Evolutionary conservation across 2,113 vertebrate species (phyloP).

Genomic region (Pteruthius melanotis): DNA sequence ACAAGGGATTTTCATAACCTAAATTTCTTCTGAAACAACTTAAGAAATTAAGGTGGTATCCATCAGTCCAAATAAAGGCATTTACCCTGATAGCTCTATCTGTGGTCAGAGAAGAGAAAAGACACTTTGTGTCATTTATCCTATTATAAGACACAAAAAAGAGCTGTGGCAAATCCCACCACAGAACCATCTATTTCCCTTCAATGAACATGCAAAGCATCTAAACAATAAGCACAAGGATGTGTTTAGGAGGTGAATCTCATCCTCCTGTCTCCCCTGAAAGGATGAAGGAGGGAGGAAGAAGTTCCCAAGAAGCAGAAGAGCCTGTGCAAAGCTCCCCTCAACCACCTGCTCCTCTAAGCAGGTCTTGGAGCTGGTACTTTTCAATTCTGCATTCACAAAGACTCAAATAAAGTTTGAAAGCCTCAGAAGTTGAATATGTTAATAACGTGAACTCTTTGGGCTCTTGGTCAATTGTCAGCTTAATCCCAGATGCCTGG

Average conservation of each 20-base stretch:
- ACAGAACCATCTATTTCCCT: not conserved
- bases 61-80: not conserved
- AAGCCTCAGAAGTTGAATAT: constrained; percentile 5
- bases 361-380: not conserved
- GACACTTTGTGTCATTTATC: not conserved
- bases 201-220: not conserved
- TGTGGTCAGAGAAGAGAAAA: not conserved
- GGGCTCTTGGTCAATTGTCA: constrained; percentile 64
- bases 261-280: not conserved
- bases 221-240: not conserved
- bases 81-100: not conserved
- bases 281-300: not conserved
- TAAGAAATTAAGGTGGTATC: not conserved
- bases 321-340: not conserved
- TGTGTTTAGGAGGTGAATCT: not conserved
- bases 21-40: not conserved
- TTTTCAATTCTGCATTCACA: not conserved
- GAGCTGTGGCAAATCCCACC: not conserved
- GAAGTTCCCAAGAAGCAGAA: not conserved
- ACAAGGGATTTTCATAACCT: not conserved
- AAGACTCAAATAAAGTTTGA: constrained; percentile 54
- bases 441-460: constrained; percentile 50
- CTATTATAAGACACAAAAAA: not conserved
- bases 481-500: constrained; percentile 62
- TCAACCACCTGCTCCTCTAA: not conserved